A percentile compares a stretch with the other conserved stretches of the same genome.
Evolutionary conservation across 2,113 vertebrate genomes (phyloP).

Genomic region (Poecilia latipinna): DNA sequence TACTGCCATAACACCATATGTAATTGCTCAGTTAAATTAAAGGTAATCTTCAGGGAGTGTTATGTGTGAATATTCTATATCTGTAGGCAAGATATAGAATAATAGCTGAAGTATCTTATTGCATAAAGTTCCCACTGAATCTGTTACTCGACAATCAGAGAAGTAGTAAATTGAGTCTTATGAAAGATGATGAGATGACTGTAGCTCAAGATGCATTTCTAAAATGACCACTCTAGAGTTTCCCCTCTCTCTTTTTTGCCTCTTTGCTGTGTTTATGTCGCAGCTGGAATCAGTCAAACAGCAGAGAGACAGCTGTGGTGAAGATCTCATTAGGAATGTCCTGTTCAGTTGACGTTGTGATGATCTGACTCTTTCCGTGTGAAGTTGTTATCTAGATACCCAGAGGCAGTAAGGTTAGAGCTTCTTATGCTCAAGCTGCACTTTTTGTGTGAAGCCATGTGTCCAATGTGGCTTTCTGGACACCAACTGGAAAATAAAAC

Average conservation of each 20-base stretch:
- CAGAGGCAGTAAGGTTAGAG: not conserved
- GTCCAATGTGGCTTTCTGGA: not conserved
- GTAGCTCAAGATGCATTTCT: not conserved
- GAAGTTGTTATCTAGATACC: constrained; percentile 12
- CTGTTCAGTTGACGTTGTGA: constrained; percentile 10
- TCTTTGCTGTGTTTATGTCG: constrained; percentile 22
- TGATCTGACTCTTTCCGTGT: constrained; percentile 4
- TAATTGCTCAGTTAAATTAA: no score
- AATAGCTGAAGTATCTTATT: no score
- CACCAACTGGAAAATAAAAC: not conserved
- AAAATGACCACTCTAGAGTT: constrained; percentile 22
- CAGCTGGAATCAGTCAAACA: constrained; percentile 37
- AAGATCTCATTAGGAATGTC: constrained; percentile 50
- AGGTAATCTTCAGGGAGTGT: no score
- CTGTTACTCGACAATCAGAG: no score
- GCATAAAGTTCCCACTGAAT: no score
- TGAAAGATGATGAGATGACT: constrained; percentile 17
- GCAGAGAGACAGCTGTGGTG: constrained; percentile 32
- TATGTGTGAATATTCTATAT: no score
- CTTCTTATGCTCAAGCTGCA: not conserved
- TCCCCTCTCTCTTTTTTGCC: not conserved
- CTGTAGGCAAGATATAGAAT: no score
- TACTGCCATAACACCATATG: no score
- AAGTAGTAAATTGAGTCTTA: constrained; percentile 23
- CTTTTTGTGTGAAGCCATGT: not conserved